Evolutionary conservation across 2,888 invertebrate genomes (phyloP).

Genomic region (Pasiphila rectangulata): DNA sequence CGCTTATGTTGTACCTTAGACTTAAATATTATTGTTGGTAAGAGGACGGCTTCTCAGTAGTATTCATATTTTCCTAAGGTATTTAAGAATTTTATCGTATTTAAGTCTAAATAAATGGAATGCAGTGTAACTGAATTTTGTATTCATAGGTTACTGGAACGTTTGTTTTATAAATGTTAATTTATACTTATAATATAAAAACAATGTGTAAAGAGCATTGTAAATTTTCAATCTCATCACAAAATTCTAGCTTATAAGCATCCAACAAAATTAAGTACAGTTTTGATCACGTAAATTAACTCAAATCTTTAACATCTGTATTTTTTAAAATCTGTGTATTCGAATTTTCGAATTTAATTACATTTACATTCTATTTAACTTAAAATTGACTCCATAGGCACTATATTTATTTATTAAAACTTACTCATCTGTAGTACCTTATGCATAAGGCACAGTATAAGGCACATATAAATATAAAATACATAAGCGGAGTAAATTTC

Average conservation of each 20-base stretch:
- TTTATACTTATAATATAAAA: no score
- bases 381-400: background rate
- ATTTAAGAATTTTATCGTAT: background rate
- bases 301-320: no score
- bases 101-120: constrained; percentile 1
- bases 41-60: constrained; percentile 43
- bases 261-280: constrained; percentile 31
- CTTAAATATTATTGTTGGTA: constrained; percentile 28
- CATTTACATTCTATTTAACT: no score
- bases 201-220: constrained; percentile 9
- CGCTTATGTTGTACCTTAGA: constrained; percentile 49
- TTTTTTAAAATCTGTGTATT: no score
- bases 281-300: constrained; percentile 28
- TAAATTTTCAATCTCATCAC: background rate
- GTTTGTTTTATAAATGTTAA: background rate
- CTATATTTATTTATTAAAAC: background rate
- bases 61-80: background rate
- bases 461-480: constrained; percentile 9
- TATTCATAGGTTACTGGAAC: background rate
- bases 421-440: background rate
- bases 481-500: background rate
- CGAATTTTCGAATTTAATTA: no score
- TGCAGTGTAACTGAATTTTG: constrained; percentile 4
- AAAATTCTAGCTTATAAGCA: constrained; percentile 8
- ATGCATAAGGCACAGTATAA: constrained; percentile 10